These are phyloP conservation scores for Prenolepis imparis DNA, from an alignment of 2,888 invertebrate genomes.

Conservation along the genomic window DNA sequence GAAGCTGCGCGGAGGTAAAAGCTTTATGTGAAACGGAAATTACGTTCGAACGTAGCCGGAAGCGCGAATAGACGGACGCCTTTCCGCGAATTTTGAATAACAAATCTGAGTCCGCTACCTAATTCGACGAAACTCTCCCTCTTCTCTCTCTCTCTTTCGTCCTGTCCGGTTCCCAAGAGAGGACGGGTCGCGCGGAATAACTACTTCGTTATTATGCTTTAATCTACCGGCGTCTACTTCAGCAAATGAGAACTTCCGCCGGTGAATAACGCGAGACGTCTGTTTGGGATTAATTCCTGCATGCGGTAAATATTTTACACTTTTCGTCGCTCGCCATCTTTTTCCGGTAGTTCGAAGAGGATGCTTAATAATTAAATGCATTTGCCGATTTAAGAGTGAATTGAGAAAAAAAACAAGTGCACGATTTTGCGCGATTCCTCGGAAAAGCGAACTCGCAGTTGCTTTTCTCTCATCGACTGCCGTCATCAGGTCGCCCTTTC, in stretches of 20 bases:
- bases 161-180: constrained; percentile 41
- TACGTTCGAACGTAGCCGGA: constrained; percentile 73
- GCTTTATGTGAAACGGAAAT: constrained; percentile 69
- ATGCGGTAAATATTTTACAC: constrained; percentile 23
- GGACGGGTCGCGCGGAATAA: constrained; percentile 64
- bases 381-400: not conserved
- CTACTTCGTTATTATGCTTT: constrained; percentile 73
- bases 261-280: constrained; percentile 56
- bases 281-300: constrained; percentile 33
- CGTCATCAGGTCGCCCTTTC: not conserved
- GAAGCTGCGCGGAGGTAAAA: constrained; percentile 44
- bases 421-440: not conserved
- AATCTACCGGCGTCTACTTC: constrained; percentile 70
- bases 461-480: constrained; percentile 16
- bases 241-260: constrained; percentile 68
- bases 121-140: constrained; percentile 60
- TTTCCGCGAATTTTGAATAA: constrained; percentile 79
- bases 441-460: constrained; percentile 2
- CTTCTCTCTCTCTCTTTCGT: not conserved
- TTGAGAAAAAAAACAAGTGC: not conserved
- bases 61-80: constrained; percentile 66
- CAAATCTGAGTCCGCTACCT: constrained; percentile 75
- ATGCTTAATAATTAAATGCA: constrained; percentile 12
- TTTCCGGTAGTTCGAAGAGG: not conserved
- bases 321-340: not conserved